Percentiles rank a stretch among this genome's conserved stretches.
These are phyloP conservation scores for Sarcophaga subvicina DNA, from an alignment of 2,888 invertebrate species.

Conservation along the genomic window DNA sequence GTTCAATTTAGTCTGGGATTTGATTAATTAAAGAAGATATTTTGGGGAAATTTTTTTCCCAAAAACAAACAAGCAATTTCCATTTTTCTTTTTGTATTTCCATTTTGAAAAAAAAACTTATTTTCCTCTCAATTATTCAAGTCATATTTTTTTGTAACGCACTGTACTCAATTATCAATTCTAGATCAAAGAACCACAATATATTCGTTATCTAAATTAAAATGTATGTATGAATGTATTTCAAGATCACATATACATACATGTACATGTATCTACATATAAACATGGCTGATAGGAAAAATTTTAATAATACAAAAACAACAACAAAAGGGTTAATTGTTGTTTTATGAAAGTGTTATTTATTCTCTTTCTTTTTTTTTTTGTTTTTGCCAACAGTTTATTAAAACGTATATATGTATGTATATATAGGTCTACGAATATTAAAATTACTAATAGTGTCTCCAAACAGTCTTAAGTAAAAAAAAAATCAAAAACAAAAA, in stretches of 20 bases:
- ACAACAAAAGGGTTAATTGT: not conserved
- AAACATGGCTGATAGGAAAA: conserved; percentile 31
- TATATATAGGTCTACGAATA: conserved; percentile 28
- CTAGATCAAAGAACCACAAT: conserved; percentile 29
- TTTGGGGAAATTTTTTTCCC: no score
- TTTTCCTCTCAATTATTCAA: no score
- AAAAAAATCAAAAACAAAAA: not conserved
- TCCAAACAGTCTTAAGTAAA: conserved; percentile 48
- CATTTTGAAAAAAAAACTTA: no score
- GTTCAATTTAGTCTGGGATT: no score
- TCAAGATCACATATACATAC: conserved; percentile 28
- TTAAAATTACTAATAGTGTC: conserved; percentile 42
- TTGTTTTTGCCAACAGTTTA: conserved; percentile 23
- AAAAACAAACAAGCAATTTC: no score
- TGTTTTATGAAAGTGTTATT: not conserved
- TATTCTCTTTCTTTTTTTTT: not conserved
- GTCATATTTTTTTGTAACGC: conserved; percentile 2
- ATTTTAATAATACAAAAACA: conserved; percentile 5
- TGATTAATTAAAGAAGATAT: no score
- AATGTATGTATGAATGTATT: conserved; percentile 35
- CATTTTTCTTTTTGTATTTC: no score
- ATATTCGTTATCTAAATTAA: conserved; percentile 51
- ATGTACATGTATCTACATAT: no score
- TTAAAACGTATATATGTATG: not conserved
- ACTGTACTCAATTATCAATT: not conserved